These are phyloP conservation scores for Volucella inflata DNA, from an alignment of 2,888 invertebrate species.

Conservation along the genomic window DNA sequence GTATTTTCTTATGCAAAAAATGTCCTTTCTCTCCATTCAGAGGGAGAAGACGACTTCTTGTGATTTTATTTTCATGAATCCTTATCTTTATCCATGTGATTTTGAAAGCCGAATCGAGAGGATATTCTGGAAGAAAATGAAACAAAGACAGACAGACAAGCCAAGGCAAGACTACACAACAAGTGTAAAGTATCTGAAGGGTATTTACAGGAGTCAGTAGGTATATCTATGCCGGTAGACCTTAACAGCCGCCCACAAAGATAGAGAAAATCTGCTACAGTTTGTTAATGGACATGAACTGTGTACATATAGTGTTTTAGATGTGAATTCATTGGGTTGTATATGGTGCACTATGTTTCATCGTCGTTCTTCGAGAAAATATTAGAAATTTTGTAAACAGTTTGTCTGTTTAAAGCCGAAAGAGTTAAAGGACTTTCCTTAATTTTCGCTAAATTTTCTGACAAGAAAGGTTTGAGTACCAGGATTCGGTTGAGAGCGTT, in stretches of 20 bases:
- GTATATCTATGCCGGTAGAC: slow-evolving; percentile 50
- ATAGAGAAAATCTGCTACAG: slow-evolving; percentile 43
- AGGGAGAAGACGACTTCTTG: not conserved
- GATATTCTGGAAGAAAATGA: slow-evolving; percentile 39
- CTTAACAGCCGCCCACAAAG: slow-evolving; percentile 9
- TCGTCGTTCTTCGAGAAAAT: slow-evolving; percentile 21
- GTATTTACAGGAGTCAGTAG: slow-evolving; percentile 51
- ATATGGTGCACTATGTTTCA: not conserved
- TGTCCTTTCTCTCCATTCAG: slow-evolving; percentile 22
- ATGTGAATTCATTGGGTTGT: not conserved
- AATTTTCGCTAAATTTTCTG: not conserved
- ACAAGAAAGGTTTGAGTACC: not conserved
- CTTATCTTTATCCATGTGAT: slow-evolving; percentile 25
- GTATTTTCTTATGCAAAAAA: slow-evolving; percentile 55
- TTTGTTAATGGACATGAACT: slow-evolving; percentile 56
- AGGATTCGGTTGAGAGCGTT: not conserved
- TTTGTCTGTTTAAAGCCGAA: slow-evolving; percentile 28
- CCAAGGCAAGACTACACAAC: slow-evolving; percentile 8
- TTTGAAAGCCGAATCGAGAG: slow-evolving; percentile 49
- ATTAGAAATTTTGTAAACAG: slow-evolving; percentile 43
- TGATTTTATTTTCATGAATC: not conserved
- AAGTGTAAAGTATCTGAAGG: slow-evolving; percentile 65
- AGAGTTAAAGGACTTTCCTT: slow-evolving; percentile 1
- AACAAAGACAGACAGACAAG: slow-evolving; percentile 13
- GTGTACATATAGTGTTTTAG: slow-evolving; percentile 7